Conservation (phyloP, 2,797 vertebrate species). For the Onychomys leucogaster region DNA sequence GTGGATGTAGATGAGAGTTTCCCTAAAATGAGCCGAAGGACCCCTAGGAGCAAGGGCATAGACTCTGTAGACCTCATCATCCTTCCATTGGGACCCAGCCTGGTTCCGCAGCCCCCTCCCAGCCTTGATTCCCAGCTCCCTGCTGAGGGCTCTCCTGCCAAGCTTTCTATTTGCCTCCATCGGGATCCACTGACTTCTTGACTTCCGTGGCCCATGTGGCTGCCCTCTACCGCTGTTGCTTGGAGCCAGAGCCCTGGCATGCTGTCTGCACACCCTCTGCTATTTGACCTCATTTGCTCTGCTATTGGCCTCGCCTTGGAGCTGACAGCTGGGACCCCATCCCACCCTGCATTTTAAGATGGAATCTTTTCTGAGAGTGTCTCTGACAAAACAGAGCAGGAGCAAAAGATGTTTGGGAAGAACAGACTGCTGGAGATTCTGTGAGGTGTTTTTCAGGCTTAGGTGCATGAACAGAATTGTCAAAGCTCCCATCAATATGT, state of each 20-base stretch:
- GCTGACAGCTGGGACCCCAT: not conserved
- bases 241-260: not conserved
- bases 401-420: not conserved
- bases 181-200: not conserved
- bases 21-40: not conserved
- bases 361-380: not conserved
- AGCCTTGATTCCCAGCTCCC: not conserved
- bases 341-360: not conserved
- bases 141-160: not conserved
- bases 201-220: not conserved
- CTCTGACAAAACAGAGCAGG: not conserved
- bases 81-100: not conserved
- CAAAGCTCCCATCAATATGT: not conserved
- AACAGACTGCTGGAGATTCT: not conserved
- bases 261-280: not conserved
- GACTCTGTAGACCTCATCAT: too few relatives aligned
- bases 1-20: not conserved
- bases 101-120: not conserved
- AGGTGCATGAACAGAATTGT: not conserved
- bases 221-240: accelerated
- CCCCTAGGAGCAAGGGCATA: too few relatives aligned
- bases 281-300: slow-evolving; percentile 42
- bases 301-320: not conserved
- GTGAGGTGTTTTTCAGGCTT: not conserved
- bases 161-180: not conserved